Evolutionary conservation across 2,113 vertebrate genomes (phyloP).

Genomic region (Bos javanicus): DNA sequence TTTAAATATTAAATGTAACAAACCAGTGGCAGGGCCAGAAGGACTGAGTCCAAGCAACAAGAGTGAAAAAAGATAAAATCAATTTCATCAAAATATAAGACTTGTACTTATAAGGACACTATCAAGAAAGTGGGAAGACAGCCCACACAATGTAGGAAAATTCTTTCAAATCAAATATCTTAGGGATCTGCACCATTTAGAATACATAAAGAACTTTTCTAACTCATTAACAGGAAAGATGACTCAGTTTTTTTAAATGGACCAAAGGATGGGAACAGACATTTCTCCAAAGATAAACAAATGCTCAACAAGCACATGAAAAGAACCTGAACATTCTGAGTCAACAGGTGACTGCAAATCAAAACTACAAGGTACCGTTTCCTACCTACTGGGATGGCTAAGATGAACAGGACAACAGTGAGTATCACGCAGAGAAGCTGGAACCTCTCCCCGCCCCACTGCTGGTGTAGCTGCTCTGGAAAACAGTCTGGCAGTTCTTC

Average conservation of each 20-base stretch:
- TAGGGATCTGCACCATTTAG: not conserved
- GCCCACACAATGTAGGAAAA: not conserved
- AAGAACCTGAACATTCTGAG: not conserved
- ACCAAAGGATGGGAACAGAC: not conserved
- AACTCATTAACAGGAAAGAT: not conserved
- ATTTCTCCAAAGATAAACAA: constrained; percentile 2
- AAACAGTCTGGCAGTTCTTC: not conserved
- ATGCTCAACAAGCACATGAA: not conserved
- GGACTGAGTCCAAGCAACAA: not conserved
- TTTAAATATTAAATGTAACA: not conserved
- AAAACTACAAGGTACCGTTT: not conserved
- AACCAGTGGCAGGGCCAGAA: not conserved
- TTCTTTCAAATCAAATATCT: not conserved
- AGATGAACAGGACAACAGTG: not conserved
- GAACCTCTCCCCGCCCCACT: not conserved
- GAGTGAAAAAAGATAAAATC: not conserved
- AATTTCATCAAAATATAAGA: not conserved
- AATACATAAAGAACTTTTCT: not conserved
- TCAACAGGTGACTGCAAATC: not conserved
- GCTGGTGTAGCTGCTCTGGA: not conserved
- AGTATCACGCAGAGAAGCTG: not conserved
- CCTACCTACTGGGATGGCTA: not conserved
- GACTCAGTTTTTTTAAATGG: not conserved
- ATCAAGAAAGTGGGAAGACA: not conserved
- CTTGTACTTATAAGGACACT: not conserved